These are phyloP conservation scores for Spinibarbus caldwelli DNA, from an alignment of 2,797 vertebrate genomes.

Conservation along the genomic window DNA sequence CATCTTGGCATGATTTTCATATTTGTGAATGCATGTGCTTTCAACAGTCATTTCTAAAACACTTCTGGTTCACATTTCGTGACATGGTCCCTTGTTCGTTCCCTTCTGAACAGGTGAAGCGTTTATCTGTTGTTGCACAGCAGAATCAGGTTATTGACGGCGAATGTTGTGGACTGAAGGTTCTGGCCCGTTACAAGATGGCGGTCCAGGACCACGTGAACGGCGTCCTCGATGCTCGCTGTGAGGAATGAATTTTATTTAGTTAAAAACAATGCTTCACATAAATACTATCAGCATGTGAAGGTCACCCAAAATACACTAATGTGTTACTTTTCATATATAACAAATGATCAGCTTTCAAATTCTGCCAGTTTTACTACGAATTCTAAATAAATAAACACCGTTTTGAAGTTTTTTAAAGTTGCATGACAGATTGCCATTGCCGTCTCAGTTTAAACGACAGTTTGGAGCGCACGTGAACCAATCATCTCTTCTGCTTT, in stretches of 20 bases:
- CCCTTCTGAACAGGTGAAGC: neutral
- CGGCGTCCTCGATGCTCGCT: conserved; percentile 89
- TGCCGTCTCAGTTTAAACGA: too few species aligned
- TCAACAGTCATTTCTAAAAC: neutral
- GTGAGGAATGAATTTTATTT: conserved; percentile 40
- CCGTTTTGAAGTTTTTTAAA: neutral
- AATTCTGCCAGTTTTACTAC: neutral
- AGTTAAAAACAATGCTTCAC: neutral
- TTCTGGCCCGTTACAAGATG: conserved; percentile 98
- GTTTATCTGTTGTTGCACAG: conserved; percentile 81
- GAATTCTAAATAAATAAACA: neutral
- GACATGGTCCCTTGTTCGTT: neutral
- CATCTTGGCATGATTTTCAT: neutral
- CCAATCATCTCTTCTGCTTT: neutral
- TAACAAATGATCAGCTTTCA: neutral
- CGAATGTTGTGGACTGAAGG: conserved; percentile 84
- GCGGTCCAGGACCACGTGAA: conserved; percentile 91
- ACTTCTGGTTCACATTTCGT: neutral
- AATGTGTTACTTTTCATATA: neutral
- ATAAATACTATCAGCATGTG: too few species aligned
- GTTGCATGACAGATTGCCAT: neutral
- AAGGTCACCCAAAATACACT: too few species aligned
- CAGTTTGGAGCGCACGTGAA: too few species aligned
- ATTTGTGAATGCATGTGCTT: neutral
- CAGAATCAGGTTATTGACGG: conserved; percentile 92